Evolutionary conservation across 2,113 vertebrate genomes (phyloP).

Genomic region (Apteryx owenii): DNA sequence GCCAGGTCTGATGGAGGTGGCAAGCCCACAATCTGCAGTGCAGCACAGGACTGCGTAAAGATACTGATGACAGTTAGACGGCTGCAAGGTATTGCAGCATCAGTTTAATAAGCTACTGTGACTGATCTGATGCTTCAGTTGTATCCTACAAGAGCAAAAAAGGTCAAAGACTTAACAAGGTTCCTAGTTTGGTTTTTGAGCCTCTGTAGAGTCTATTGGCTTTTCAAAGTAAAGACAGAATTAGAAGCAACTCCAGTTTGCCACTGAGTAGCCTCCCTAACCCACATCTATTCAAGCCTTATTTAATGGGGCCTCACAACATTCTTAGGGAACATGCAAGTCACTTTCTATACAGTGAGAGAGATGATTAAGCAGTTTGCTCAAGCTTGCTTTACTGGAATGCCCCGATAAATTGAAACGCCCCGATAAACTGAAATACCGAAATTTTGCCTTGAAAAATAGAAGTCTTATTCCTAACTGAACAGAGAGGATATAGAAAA

Average conservation of each 20-base stretch:
- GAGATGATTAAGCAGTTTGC: background rate
- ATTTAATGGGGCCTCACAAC: background rate
- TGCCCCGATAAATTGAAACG: too few relatives aligned
- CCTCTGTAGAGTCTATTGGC: background rate
- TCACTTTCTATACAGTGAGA: background rate
- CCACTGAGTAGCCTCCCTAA: background rate
- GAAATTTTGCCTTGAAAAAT: background rate
- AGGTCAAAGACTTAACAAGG: background rate
- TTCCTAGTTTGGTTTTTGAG: background rate
- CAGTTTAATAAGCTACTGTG: background rate
- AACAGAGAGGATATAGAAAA: background rate
- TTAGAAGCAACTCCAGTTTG: background rate
- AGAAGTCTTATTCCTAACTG: background rate
- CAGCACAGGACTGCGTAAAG: background rate
- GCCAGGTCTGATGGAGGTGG: background rate
- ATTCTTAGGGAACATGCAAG: background rate
- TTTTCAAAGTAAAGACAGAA: background rate
- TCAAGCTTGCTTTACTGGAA: background rate
- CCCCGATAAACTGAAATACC: background rate
- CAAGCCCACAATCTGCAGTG: background rate
- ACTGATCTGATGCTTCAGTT: background rate
- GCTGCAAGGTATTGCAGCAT: background rate
- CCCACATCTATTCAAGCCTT: background rate
- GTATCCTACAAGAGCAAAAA: background rate
- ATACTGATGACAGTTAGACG: background rate